Base-by-base conservation (phyloP, 30 jellyfish, hydroid and myxozoan genomes). In the Cassiopea xamachana region DNA sequence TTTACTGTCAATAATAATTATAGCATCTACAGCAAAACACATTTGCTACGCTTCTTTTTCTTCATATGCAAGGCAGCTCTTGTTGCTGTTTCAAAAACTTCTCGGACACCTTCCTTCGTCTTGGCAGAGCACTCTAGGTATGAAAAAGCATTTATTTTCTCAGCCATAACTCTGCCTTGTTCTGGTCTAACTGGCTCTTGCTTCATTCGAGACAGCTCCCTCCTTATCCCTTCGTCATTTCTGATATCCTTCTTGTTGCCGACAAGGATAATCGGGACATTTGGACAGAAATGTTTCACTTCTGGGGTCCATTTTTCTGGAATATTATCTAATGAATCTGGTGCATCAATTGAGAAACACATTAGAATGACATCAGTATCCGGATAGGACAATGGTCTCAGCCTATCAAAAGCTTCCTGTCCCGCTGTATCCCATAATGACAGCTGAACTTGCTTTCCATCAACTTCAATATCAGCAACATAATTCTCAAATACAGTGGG, bases 401-500 rank as follows among this genome's bases (percentile, higher is more conserved):
- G 91, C 73, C 99, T 81, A 81, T 97, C 99, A 80, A 93, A 97
- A 82, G 93, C 99, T 89, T 97, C 99, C 69, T 97, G 99, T 55
- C 99, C 99, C 44, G 99, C 99, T 46, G 99, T 97, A 93, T 97
- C 99, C 99, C 99, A 97, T 71, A 97, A 81, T 17, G 98, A 99
- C 80, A 97, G 77, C 87, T 97, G 99, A 61, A 93, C 98, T 83
- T 93, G 98, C 83, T 93, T 93, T 2, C 98, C 97, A 84, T 93
- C 99, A 14, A 97, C 98, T 73, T 97, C 98, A 49, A 97, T 93
- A 79, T 97, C 99, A 64, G 98, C 98, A 49, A 97, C 99, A 75
- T 97, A 97, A 86, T 97, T 97, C 87, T 97, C 99, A 85, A 97
- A 97, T 8, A 97, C 99, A 48, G 99, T 97, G 46, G 99, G 99